Conservation (phyloP, 2,797 vertebrate species). For the Sebastes steindachneri region DNA sequence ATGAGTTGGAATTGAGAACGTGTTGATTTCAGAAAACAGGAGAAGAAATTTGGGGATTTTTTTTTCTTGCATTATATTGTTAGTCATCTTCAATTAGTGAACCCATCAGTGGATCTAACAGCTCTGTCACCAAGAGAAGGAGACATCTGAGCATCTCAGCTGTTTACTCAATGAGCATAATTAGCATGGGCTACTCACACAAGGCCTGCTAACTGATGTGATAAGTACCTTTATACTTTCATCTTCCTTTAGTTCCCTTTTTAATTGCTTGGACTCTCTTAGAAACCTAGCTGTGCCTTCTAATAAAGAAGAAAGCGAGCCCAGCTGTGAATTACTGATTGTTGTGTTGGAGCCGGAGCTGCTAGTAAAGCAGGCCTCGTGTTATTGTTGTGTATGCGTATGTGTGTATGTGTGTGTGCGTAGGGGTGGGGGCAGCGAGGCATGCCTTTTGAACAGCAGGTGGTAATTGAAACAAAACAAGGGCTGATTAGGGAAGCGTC, state of each 20-base stretch:
- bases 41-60: not conserved
- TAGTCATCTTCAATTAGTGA: conserved; percentile 28
- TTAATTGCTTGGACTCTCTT: conserved; percentile 92
- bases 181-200: conserved; percentile 83
- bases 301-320: conserved; percentile 78
- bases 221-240: conserved; percentile 89
- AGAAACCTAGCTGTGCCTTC: conserved; percentile 88
- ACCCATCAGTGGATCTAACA: conserved; percentile 43
- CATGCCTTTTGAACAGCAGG: conserved; percentile 99
- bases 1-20: not conserved
- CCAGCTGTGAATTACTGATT: conserved; percentile 89
- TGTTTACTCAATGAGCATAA: conserved; percentile 83
- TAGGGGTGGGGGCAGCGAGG: conserved; percentile 82
- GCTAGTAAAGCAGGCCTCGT: conserved; percentile 86
- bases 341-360: conserved; percentile 89
- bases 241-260: conserved; percentile 84
- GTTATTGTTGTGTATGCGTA: conserved; percentile 86
- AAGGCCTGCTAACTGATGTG: conserved; percentile 82
- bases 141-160: conserved; percentile 53
- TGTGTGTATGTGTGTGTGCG: conserved; percentile 21
- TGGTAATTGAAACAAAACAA: conserved; percentile 99
- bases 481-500: conserved; percentile 99
- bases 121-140: conserved; percentile 59
- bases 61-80: not conserved
- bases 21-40: not conserved